Base-by-base conservation (phyloP, 37 sponge, comb jelly and placozoan genomes). In the Dysidea cf. avara region DNA sequence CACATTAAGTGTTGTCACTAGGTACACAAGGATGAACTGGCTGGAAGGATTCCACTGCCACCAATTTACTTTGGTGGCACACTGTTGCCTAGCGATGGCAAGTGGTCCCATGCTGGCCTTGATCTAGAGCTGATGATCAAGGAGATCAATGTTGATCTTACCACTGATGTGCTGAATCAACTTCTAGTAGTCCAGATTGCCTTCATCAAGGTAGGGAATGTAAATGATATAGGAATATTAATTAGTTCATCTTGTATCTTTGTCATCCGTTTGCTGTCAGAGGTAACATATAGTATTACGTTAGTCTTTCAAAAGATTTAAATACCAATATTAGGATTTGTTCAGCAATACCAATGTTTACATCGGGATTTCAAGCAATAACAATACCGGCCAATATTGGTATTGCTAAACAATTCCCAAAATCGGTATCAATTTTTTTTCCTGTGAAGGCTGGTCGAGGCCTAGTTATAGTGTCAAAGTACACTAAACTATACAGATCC, bases 111-210 rank as follows among this genome's bases (percentile, higher is more conserved):
- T 2, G 39, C 31, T 14, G 61, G 79, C 21, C 39, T 76, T 24
- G 11, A 43, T 9, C 46, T 83, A 2, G 66, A 75, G 30, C 39
- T 89, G 46, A 21, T 62, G 51, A 39, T 89, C 37, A 74, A 89
- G 64, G 60, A 69, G 40, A 61, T 89, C 22, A 75, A 80, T 21
- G 63, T 89, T 36, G 84, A 89, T 47, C 57, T 89, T 17, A 83
- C 84, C 0, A 89, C 90, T 1, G 85, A 89, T 53, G 75, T 80
- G 25, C 69, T 89, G 26, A 89, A 89, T 55, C 90, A 89, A 46
- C 65, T 89, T 58, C 77, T 89, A 14, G 53, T 89, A 2, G 49
- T 89, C 20, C 90, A 89, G 70, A 80, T 69, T 51, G 53, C 77
- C 20, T 89, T 89, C 64, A 79, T 89, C 58, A 89, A 89, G 77